Evolutionary conservation across 2,888 invertebrate genomes (phyloP), one percentile per base, ranked within the genome.

Genomic region (Syrista parreyssii): DNA sequence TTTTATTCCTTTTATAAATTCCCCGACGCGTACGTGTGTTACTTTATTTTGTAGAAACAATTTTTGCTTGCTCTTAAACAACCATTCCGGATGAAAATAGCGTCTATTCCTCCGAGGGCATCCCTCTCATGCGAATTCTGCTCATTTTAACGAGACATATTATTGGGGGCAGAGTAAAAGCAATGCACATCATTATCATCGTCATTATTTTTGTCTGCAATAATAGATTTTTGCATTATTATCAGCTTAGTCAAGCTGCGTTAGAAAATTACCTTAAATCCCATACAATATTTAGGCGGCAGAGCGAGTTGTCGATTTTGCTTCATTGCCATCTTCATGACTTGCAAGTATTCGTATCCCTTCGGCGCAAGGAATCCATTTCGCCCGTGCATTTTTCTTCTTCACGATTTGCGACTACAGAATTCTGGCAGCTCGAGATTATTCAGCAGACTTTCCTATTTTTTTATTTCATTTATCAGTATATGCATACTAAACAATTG

Each of bases 81-180:
- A 23, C 40, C 12, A 12, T 23, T 23, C 33, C 31, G 0, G 68
- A n/a, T 76, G 73, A 32, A n/a, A 35, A 76, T 31, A 55, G 40
- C 40, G 23, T 55, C 40, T 55, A 55, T 55, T 55, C 40, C 40
- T 55, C 40, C 40, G 40, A 1, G 23, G 40, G 2, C 23, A 55
- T 68, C 36, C 35, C 32, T 31, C 40, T 75, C 68, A 12, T 9
- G 15, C 36, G 30, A n/a, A 68, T 55, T 55, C 1, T 55, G 40
- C 40, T 55, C 23, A 55, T 55, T 55, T 55, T 55, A 23, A 55
- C 23, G 31, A 68, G 78, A 74, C 75, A 73, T 3, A 79, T 12
- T 4, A 84, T 78, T 36, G 78, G 77, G 12, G 82, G 82, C n/a
- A 35, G 74, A 36, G 81, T 31, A n/a, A 81, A 69, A n/a, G 75